Evolutionary conservation across 2,888 invertebrate genomes (phyloP).

Genomic region (Eulithis testata): DNA sequence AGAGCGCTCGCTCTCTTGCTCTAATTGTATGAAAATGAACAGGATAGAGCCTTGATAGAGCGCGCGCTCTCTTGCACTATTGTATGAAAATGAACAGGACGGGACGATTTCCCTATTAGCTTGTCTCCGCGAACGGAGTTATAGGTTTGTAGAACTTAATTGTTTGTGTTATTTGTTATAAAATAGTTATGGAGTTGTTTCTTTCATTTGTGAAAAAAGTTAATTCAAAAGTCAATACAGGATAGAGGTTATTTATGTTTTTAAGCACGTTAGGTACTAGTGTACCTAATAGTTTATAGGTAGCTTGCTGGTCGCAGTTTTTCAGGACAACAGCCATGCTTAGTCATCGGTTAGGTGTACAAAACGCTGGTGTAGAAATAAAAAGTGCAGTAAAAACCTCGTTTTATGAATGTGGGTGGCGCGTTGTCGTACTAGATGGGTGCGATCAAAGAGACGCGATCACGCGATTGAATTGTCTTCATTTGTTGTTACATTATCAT

Average conservation of each 20-base stretch:
- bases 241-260: background rate
- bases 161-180: no score
- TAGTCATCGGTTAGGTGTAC: conserved; percentile 1
- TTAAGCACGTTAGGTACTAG: no score
- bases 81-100: no score
- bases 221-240: background rate
- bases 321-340: background rate
- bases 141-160: no score
- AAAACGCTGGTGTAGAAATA: conserved; percentile 3
- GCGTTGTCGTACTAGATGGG: background rate
- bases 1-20: no score
- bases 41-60: no score
- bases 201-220: background rate
- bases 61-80: no score
- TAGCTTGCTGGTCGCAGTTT: background rate
- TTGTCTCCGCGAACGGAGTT: no score
- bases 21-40: no score
- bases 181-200: background rate
- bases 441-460: conserved; percentile 4
- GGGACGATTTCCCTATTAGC: no score
- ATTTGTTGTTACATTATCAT: no score
- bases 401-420: conserved; percentile 11
- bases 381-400: conserved; percentile 9
- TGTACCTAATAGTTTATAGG: no score
- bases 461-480: background rate